These are phyloP conservation scores for Zelleria hepariella DNA, from an alignment of 2,888 invertebrate genomes.

Conservation along the genomic window DNA sequence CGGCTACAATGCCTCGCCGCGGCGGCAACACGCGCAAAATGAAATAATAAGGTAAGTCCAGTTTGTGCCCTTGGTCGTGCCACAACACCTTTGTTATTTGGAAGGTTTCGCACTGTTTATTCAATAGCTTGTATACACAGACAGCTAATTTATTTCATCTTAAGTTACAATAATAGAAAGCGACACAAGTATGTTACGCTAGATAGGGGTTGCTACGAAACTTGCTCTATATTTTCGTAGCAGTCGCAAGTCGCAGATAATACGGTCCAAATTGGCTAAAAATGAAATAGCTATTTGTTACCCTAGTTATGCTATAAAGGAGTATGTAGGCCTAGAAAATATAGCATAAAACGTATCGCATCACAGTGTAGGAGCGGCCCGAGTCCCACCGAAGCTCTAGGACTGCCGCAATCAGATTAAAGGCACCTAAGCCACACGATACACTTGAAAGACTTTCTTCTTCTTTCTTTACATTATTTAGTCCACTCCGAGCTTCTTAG, in stretches of 20 bases:
- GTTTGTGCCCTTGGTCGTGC: not conserved
- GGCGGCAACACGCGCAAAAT: constrained; percentile 42
- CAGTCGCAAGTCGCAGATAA: too few species aligned
- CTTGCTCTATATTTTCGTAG: too few species aligned
- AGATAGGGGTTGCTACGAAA: too few species aligned
- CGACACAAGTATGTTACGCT: not conserved
- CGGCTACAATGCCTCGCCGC: constrained; percentile 43
- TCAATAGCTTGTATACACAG: not conserved
- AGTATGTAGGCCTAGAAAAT: not conserved
- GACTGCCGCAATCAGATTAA: constrained; percentile 69
- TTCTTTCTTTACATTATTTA: not conserved
- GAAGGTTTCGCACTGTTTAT: not conserved
- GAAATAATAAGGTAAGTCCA: constrained; percentile 62
- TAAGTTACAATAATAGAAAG: not conserved
- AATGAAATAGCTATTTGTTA: too few species aligned
- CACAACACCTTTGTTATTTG: not conserved
- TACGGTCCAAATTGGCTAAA: too few species aligned
- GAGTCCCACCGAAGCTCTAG: constrained; percentile 56
- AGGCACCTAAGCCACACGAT: constrained; percentile 18
- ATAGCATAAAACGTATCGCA: not conserved
- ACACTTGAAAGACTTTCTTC: not conserved
- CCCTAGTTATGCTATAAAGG: too few species aligned
- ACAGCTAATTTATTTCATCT: not conserved
- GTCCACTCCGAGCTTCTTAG: not conserved
- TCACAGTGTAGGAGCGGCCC: constrained; percentile 45